phyloP scores from a whole-genome alignment of 2,113 vertebrate species.

The Seriola dumerili region DNA sequence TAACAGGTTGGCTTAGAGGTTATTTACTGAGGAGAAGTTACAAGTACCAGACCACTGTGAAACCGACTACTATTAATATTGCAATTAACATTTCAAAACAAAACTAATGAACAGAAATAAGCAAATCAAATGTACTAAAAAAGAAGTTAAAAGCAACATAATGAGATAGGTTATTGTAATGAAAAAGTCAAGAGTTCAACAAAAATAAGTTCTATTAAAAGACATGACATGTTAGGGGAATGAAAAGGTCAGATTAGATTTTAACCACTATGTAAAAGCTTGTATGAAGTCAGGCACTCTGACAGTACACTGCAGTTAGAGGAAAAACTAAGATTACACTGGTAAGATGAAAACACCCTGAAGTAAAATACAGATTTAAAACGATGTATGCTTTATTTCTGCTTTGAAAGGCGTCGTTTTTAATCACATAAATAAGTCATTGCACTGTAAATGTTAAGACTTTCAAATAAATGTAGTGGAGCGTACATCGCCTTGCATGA shows the following conservation, averaged over 20 bases:
- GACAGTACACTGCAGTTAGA: background rate
- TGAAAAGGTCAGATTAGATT: constrained; percentile 28
- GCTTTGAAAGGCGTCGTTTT: too few species aligned
- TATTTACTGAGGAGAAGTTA: background rate
- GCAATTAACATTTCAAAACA: background rate
- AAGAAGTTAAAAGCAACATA: background rate
- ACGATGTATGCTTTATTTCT: background rate
- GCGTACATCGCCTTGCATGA: background rate
- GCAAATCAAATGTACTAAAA: background rate
- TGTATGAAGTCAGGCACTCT: background rate
- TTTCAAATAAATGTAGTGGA: background rate
- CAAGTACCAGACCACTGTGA: background rate
- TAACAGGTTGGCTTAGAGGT: background rate
- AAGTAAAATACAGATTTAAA: background rate
- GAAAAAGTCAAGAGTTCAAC: background rate
- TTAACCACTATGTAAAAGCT: constrained; percentile 14
- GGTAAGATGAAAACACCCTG: background rate
- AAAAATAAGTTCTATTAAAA: background rate
- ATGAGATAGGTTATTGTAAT: background rate
- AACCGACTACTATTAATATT: background rate
- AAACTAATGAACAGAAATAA: background rate
- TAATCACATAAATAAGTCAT: background rate
- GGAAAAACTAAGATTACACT: background rate
- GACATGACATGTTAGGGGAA: background rate
- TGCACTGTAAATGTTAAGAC: background rate